A percentile compares a stretch with the other conserved stretches of the same genome.
Conservation (phyloP, 1,140 invertebrate genomes). For the Episyrphus balteatus region DNA sequence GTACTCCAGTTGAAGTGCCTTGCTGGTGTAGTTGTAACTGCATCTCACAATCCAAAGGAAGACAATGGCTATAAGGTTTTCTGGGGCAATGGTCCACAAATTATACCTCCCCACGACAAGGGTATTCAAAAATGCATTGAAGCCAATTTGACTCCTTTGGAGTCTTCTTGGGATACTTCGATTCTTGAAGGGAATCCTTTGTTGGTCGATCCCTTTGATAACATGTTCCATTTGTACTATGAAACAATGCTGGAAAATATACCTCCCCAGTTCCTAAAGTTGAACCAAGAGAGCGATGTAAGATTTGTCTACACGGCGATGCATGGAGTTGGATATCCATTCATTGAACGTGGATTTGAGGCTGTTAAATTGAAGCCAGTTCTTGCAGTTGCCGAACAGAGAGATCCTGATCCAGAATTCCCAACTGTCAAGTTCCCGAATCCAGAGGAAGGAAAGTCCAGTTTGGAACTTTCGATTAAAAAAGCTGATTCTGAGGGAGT, state of each 20-base stretch:
- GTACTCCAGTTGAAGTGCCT: slow-evolving; percentile 57
- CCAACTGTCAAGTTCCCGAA: slow-evolving; percentile 89
- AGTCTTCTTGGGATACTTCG: slow-evolving; percentile 19
- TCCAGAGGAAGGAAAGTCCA: slow-evolving; percentile 91
- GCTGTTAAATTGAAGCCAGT: slow-evolving; percentile 62
- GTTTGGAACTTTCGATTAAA: slow-evolving; percentile 73
- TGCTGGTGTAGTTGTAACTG: slow-evolving; percentile 91
- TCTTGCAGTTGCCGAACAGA: slow-evolving; percentile 72
- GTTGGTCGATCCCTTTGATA: slow-evolving; percentile 41
- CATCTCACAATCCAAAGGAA: slow-evolving; percentile 97
- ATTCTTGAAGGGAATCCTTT: slow-evolving; percentile 17
- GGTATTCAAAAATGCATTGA: slow-evolving; percentile 73
- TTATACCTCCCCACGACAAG: slow-evolving; percentile 84
- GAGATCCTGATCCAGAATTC: slow-evolving; percentile 90
- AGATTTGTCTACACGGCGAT: slow-evolving; percentile 89
- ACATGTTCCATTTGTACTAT: slow-evolving; percentile 38
- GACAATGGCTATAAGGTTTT: slow-evolving; percentile 99
- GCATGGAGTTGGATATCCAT: slow-evolving; percentile 91
- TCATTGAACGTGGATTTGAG: slow-evolving; percentile 64
- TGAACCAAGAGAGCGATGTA: slow-evolving; percentile 37
- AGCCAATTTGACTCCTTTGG: slow-evolving; percentile 51
- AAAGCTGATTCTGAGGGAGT: slow-evolving; percentile 63
- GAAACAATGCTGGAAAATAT: slow-evolving; percentile 9
- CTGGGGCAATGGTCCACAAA: slow-evolving; percentile 92
- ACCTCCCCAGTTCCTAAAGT: slow-evolving; percentile 6